Evolutionary conservation across 2,113 vertebrate species (phyloP), one percentile per base, ranked within the genome.

Genomic region (Rallus limicola): DNA sequence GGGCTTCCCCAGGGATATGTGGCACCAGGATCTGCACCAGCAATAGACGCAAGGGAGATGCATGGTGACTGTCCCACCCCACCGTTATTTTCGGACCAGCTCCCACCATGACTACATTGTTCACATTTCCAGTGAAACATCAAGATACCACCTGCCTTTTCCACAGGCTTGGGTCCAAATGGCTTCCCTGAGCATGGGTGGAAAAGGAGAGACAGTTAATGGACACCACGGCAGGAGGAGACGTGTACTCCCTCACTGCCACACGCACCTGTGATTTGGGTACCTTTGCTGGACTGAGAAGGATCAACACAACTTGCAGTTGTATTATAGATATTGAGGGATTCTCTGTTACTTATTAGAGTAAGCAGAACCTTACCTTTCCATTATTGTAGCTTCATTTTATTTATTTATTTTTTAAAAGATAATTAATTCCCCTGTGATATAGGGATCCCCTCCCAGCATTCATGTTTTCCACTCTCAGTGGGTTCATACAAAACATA

Each of bases 261-360:
- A 0, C 21, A 25, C 26, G 29, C 0, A 0, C 13, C 40, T 79
- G 40, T 17, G 26, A 4, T 28, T 34, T 63, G 36, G n/a, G 42
- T 71, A 23, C 13, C 5, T 36, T 15, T 38, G 36, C 25, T 23
- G 31, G 9, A 38, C 31, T 42, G 29, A 34, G 24, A 48, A 12
- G 16, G 5, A 19, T 38, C 2, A 3, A 24, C 46, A 19, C 19
- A 50, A 21, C 24, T 78, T 18, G 50, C 10, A 21, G 24, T 21
- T 74, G 50, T 78, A 1, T 63, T 70, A 50, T 1, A 7, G 52
- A 40, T 59, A 8, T 18, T 50, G 38, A 74, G n/a, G 33, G 10
- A 3, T 25, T 90, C 46, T 77, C 36, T 50, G 12, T 31, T 28
- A 67, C 36, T 42, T 62, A 44, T 12, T 74, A 24, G 48, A 84